Percentiles rank a stretch among this genome's conserved stretches.
These are phyloP conservation scores for Boleophthalmus pectinirostris DNA, from an alignment of 2,113 vertebrate species.

Conservation along the genomic window DNA sequence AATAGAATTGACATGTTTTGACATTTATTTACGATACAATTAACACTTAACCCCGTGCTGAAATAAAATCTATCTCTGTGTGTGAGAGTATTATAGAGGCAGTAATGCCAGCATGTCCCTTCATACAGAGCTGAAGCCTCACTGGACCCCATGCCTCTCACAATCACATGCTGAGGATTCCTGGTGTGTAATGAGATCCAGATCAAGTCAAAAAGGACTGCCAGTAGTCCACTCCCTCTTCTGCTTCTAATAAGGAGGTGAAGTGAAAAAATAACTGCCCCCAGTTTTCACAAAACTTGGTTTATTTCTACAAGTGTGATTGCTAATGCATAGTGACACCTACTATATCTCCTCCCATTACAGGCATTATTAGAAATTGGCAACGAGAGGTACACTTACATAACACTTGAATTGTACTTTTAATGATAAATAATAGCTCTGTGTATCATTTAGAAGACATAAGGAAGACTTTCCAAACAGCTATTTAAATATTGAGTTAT, in stretches of 20 bases:
- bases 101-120: slow-evolving; percentile 43
- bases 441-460: background rate
- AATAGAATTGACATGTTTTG: no score
- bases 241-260: slow-evolving; percentile 48
- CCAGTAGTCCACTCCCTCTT: slow-evolving; percentile 41
- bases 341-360: slow-evolving; percentile 7
- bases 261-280: slow-evolving; percentile 20
- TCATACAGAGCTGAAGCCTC: slow-evolving; percentile 51
- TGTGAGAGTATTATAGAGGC: slow-evolving; percentile 25
- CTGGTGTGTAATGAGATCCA: slow-evolving; percentile 62
- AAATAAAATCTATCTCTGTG: background rate
- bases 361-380: background rate
- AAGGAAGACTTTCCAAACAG: background rate
- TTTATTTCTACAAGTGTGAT: slow-evolving; percentile 18
- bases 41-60: no score
- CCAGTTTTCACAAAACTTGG: slow-evolving; percentile 22
- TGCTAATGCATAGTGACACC: slow-evolving; percentile 20
- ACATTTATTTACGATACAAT: no score
- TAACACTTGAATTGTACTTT: background rate
- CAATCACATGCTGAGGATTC: slow-evolving; percentile 66
- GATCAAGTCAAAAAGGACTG: slow-evolving; percentile 47
- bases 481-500: background rate
- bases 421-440: background rate
- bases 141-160: slow-evolving; percentile 47
- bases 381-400: background rate